Evolutionary conservation across 2,113 vertebrate species (phyloP).

Genomic region (Hyperopisus bebe): DNA sequence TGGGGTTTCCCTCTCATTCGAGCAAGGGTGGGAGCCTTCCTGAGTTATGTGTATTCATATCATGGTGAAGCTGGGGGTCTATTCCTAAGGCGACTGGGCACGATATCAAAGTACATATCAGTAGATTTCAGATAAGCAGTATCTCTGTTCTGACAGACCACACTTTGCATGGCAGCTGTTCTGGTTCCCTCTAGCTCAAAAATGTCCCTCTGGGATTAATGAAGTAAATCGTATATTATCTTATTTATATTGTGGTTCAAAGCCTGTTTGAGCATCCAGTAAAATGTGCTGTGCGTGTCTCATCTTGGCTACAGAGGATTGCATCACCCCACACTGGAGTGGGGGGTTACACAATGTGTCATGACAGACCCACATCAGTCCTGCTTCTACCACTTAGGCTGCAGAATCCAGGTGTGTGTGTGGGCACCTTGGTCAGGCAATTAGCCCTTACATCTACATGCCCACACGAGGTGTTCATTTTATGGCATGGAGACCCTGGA

Average conservation of each 20-base stretch:
- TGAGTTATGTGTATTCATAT: neutral
- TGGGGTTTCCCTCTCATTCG: neutral
- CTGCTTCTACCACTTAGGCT: neutral
- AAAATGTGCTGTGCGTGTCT: constrained; percentile 4
- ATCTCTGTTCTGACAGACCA: neutral
- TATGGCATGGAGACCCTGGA: neutral
- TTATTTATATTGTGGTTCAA: neutral
- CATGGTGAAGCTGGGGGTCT: neutral
- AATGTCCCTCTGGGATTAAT: neutral
- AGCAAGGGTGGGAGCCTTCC: neutral
- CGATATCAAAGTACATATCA: neutral
- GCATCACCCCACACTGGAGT: neutral
- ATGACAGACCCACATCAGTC: neutral
- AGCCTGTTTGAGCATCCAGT: neutral
- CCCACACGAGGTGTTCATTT: neutral
- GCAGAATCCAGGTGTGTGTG: neutral
- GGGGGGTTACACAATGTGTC: neutral
- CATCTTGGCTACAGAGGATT: neutral
- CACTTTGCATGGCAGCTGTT: neutral
- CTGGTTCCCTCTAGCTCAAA: neutral
- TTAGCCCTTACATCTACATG: neutral
- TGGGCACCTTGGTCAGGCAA: neutral
- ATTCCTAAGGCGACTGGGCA: neutral
- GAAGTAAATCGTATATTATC: neutral
- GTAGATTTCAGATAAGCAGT: neutral